Percentiles rank a stretch among this genome's conserved stretches.
Conservation (phyloP, 1,140 invertebrate species). For the Bradysia coprophila region DNA sequence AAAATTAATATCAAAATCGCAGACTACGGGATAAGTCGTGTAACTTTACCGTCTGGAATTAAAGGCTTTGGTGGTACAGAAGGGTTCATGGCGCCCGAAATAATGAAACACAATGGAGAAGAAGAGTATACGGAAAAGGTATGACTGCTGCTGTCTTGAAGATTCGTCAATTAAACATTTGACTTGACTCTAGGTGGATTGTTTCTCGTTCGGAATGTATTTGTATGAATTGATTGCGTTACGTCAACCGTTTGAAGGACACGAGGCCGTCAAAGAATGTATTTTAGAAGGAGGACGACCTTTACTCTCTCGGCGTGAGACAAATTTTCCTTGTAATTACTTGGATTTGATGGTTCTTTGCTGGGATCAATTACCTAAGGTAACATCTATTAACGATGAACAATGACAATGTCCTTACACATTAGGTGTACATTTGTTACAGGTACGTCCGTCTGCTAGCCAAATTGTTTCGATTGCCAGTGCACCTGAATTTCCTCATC, state of each 20-base stretch:
- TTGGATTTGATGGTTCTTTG: constrained; percentile 91
- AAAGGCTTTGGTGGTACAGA: constrained; percentile 96
- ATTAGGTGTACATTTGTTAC: no score
- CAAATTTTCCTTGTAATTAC: constrained; percentile 73
- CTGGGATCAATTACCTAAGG: constrained; percentile 76
- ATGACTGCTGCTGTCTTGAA: constrained; percentile 15
- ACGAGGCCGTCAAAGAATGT: constrained; percentile 90
- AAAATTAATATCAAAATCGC: constrained; percentile 80
- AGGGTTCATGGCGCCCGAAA: constrained; percentile 98
- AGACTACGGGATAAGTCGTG: constrained; percentile 88
- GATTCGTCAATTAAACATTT: constrained; percentile 32
- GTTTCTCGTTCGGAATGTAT: constrained; percentile 99
- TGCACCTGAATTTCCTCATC: constrained; percentile 82
- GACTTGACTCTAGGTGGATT: no score
- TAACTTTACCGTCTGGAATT: constrained; percentile 73
- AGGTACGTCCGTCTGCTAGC: constrained; percentile 71
- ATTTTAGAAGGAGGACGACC: constrained; percentile 88
- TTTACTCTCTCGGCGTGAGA: constrained; percentile 62
- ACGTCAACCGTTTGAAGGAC: constrained; percentile 78
- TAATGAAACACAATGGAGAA: constrained; percentile 94
- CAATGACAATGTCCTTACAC: constrained; percentile 12
- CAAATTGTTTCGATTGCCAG: constrained; percentile 82
- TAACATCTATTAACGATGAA: no score
- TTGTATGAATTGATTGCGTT: constrained; percentile 90
- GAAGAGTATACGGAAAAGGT: constrained; percentile 98